Percentiles rank a stretch among this genome's conserved stretches.
These are phyloP conservation scores for Heliconius charithonia DNA, from an alignment of 2,888 invertebrate species.

Conservation along the genomic window DNA sequence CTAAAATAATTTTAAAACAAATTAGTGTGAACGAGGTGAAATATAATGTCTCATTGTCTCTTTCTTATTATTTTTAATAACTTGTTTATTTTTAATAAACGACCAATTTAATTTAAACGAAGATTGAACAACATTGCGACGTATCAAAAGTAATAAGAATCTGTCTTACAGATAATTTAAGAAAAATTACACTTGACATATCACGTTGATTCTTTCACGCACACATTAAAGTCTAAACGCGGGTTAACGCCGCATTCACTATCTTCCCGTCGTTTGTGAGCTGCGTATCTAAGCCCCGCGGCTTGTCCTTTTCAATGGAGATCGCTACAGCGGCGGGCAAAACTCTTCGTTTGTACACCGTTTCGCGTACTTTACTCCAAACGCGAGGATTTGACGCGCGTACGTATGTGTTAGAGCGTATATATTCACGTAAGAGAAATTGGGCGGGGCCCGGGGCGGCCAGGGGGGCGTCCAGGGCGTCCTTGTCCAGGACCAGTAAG, in stretches of 20 bases:
- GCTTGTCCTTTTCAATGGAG: neutral
- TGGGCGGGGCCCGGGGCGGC: neutral
- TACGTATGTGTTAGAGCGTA: neutral
- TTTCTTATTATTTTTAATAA: neutral
- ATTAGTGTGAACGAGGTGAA: neutral
- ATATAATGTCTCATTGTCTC: neutral
- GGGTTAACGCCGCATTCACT: neutral
- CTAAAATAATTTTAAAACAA: neutral
- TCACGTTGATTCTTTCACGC: neutral
- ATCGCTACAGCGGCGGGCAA: neutral
- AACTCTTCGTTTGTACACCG: neutral
- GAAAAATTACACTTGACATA: no score
- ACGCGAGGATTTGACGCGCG: neutral
- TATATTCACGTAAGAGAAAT: neutral
- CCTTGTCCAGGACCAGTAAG: neutral
- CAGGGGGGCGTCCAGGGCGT: neutral
- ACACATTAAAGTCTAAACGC: neutral
- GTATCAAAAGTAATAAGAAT: neutral
- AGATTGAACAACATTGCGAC: neutral
- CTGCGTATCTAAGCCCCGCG: neutral
- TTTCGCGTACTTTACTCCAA: neutral
- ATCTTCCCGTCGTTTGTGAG: neutral
- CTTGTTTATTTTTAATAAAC: no score
- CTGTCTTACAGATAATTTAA: no score
- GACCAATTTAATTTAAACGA: no score